Evolutionary conservation across 2,888 invertebrate species (phyloP).

Genomic region (Sphecodes monilicornis): DNA sequence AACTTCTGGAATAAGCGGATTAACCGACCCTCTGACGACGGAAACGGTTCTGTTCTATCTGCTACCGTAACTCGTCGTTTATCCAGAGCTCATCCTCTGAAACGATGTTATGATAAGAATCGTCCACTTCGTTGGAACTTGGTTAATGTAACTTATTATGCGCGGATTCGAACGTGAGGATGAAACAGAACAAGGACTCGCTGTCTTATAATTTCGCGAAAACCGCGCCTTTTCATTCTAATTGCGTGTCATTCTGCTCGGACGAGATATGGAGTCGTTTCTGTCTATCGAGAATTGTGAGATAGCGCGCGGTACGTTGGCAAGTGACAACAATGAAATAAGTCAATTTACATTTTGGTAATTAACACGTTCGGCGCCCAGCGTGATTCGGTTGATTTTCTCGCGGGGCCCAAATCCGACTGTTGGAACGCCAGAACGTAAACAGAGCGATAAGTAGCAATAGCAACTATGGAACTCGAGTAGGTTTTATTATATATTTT

Average conservation of each 20-base stretch:
- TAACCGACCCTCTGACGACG: constrained; percentile 69
- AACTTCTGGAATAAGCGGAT: constrained; percentile 76
- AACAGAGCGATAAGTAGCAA: no score
- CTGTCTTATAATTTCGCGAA: not conserved
- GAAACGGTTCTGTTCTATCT: constrained; percentile 54
- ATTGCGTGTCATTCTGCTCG: not conserved
- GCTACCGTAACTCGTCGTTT: constrained; percentile 59
- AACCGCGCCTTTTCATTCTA: not conserved
- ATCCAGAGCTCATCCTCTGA: constrained; percentile 54
- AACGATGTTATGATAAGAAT: constrained; percentile 57
- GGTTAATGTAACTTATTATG: constrained; percentile 37
- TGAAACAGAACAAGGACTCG: not conserved
- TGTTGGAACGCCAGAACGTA: no score
- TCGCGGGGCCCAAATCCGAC: no score
- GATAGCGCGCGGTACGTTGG: no score
- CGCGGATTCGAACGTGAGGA: not conserved
- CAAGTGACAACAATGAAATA: no score
- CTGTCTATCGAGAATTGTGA: no score
- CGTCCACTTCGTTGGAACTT: constrained; percentile 38
- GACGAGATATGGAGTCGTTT: not conserved
- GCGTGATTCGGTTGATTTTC: no score
- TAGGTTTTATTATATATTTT: no score
- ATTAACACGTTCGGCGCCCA: no score
- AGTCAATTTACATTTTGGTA: no score
- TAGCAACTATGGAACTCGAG: no score